Evolutionary conservation across 2,797 vertebrate species (phyloP), one percentile per base, ranked within the genome.

Genomic region (Gallinago solitaria): DNA sequence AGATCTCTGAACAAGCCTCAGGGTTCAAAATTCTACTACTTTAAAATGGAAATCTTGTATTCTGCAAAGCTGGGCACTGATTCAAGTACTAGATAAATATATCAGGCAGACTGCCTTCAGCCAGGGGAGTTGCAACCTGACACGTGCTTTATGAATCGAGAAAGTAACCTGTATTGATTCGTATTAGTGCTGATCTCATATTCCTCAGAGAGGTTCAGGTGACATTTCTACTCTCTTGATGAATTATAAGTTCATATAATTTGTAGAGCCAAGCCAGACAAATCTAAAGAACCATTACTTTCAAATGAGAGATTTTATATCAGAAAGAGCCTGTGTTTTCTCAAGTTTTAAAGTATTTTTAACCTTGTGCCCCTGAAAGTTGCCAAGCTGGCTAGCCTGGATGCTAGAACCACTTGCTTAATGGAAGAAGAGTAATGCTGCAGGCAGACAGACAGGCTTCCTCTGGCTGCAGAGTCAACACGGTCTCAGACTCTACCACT

Each of bases 111-210:
- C 63, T 94, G 41, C 65, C 70, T 87, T 92, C 77, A 87, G 74
- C 67, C 47, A 39, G 16, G 76, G 54, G 54, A 80, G 56, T 32
- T 88, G 82, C 86, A 79, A 80, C 33, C 87, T 88, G 81, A 74
- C 69, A 84, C 47, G 33, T 2, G 6, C 43, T 16, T 81, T 83
- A 93, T 90, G 90, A 94, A 95, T 93, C 86, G 87, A 75, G 37
- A 75, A 93, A 94, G 73, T 83, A 93, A 89, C 74, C 47, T 67
- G 9, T 93, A 96, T 91, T 94, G 94, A 94, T 97, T 91, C 88
- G 56, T 86, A 17, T 88, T 91, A 84, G 33, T 71, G 43, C 78
- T 94, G 87, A 82, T 92, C 54, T 78, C 74, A 10, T 37, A 83
- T 77, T 89, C 82, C 50, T 93, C 50, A 69, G 92, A 45, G 83